These are phyloP conservation scores for Suncus etruscus DNA, from an alignment of 2,113 vertebrate genomes.

Conservation along the genomic window DNA sequence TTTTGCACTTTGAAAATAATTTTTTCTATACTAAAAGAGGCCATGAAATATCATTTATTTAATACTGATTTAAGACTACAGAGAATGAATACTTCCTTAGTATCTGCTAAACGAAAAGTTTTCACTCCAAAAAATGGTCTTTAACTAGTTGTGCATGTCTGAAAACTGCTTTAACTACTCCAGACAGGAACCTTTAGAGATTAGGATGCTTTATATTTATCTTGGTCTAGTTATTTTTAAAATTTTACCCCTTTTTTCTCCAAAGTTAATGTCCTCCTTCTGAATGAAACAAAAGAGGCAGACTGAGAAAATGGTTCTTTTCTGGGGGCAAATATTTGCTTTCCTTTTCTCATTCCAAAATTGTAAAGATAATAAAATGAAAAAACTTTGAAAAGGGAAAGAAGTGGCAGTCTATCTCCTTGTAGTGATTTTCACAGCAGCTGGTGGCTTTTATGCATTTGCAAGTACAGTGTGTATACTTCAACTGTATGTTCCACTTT, in stretches of 20 bases:
- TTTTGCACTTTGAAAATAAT: conserved; percentile 17
- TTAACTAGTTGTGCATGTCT: conserved; percentile 57
- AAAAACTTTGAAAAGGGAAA: conserved; percentile 17
- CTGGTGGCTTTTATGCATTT: background rate
- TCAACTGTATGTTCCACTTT: background rate
- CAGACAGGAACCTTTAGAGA: background rate
- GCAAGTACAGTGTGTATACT: background rate
- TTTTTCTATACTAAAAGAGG: conserved; percentile 65
- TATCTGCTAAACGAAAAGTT: conserved; percentile 68
- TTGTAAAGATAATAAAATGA: background rate
- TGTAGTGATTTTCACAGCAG: background rate
- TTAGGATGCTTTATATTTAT: background rate
- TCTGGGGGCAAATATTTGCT: conserved; percentile 2
- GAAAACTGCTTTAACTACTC: conserved; percentile 57
- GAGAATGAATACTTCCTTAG: conserved; percentile 75
- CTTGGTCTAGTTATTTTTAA: background rate
- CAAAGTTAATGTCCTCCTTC: background rate
- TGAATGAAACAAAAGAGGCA: background rate
- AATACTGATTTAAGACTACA: conserved; percentile 33
- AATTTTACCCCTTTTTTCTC: too few relatives aligned
- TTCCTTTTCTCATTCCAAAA: background rate
- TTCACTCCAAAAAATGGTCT: conserved; percentile 8
- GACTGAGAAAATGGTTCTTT: background rate
- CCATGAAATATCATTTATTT: conserved; percentile 49
- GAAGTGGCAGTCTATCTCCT: background rate